Percentiles rank a stretch among this genome's conserved stretches.
phyloP scores from a whole-genome alignment of 2,888 invertebrate species.

The Drosophila aldrichi region DNA sequence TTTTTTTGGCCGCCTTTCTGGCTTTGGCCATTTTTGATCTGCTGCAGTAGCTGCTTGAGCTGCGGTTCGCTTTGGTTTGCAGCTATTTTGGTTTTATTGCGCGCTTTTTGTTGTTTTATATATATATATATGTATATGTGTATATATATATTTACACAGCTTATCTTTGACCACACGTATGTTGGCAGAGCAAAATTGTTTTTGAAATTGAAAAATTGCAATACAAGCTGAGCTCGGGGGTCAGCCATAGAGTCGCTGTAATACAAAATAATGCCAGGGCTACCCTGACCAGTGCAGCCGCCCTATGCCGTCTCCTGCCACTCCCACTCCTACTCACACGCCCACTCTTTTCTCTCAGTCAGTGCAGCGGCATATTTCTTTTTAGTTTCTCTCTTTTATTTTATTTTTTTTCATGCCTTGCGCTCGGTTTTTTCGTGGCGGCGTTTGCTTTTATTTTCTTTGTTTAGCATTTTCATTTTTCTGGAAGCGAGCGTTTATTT shows the following conservation, averaged over 20 bases:
- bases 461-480: conserved; percentile 79
- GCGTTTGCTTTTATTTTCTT: conserved; percentile 75
- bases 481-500: conserved; percentile 56
- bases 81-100: conserved; percentile 65
- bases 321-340: neutral
- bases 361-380: conserved; percentile 69
- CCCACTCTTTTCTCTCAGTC: neutral
- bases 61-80: conserved; percentile 75
- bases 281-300: conserved; percentile 13
- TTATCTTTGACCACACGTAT: conserved; percentile 83
- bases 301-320: neutral
- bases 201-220: conserved; percentile 83
- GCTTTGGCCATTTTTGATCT: conserved; percentile 74
- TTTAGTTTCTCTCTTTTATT: conserved; percentile 36
- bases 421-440: conserved; percentile 59
- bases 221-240: conserved; percentile 75
- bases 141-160: conserved; percentile 77
- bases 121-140: conserved; percentile 60
- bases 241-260: conserved; percentile 66
- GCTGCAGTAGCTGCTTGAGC: conserved; percentile 78
- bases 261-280: conserved; percentile 76
- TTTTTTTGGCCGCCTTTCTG: conserved; percentile 69
- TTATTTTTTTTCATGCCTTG: conserved; percentile 44
- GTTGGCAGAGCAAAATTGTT: conserved; percentile 82
- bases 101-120: conserved; percentile 23